Percentiles rank a stretch among this genome's conserved stretches.
phyloP scores from a whole-genome alignment of 2,888 invertebrate genomes.

The Patella pellucida region DNA sequence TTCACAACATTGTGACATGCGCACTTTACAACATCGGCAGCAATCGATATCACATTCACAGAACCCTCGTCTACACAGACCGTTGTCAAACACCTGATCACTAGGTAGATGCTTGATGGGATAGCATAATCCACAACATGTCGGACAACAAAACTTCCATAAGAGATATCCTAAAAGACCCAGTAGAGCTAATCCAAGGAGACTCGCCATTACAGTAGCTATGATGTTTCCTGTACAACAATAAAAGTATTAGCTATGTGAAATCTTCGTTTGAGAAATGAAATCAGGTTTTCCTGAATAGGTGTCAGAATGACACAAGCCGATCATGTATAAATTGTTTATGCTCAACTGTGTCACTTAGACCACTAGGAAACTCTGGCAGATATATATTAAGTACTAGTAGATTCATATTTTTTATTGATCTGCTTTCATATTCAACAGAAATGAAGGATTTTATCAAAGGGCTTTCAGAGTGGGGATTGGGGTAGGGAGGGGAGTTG shows the following conservation, averaged over 20 bases:
- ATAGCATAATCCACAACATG: neutral
- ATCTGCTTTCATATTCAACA: too few relatives aligned
- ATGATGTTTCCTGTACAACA: slow-evolving; percentile 13
- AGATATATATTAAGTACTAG: too few relatives aligned
- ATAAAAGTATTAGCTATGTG: neutral
- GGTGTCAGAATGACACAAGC: too few relatives aligned
- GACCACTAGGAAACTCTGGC: too few relatives aligned
- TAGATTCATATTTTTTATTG: too few relatives aligned
- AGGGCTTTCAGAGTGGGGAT: too few relatives aligned
- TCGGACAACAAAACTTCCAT: slow-evolving; percentile 19
- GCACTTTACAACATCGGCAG: slow-evolving; percentile 4
- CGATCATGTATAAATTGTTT: too few relatives aligned
- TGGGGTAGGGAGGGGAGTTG: too few relatives aligned
- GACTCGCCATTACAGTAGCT: slow-evolving; percentile 1
- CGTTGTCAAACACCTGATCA: neutral
- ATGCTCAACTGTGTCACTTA: too few relatives aligned
- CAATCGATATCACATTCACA: neutral
- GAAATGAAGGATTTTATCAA: too few relatives aligned
- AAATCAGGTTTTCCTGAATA: too few relatives aligned
- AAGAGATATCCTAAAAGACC: slow-evolving; percentile 14
- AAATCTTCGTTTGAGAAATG: too few relatives aligned
- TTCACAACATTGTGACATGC: neutral
- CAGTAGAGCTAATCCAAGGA: slow-evolving; percentile 12
- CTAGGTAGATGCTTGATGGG: neutral
- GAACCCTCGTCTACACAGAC: neutral